A percentile compares a stretch with the other conserved stretches of the same genome.
phyloP scores from a whole-genome alignment of 1,140 invertebrate species.

The Fopius arisanus region DNA sequence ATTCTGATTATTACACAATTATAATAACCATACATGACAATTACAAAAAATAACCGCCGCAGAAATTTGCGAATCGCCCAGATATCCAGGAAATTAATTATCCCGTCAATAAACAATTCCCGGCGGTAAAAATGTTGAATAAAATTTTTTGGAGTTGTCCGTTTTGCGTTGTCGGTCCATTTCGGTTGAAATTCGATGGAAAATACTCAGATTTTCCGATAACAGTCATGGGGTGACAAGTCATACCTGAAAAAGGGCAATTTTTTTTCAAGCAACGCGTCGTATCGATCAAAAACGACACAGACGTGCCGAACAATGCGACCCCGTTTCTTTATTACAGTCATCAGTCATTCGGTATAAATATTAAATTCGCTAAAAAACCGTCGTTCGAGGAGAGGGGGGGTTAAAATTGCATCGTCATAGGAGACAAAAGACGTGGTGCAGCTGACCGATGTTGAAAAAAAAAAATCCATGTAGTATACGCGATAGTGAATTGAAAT shows the following conservation, averaged over 20 bases:
- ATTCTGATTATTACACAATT: no score
- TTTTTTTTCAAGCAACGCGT: conserved; percentile 43
- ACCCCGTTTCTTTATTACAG: conserved; percentile 62
- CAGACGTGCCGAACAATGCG: conserved; percentile 62
- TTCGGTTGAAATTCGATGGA: no score
- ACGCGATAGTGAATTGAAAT: not conserved
- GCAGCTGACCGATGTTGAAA: conserved; percentile 59
- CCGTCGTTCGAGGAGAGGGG: conserved; percentile 42
- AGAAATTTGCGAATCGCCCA: no score
- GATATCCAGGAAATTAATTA: no score
- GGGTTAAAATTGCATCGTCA: conserved; percentile 63
- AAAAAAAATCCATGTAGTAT: not conserved
- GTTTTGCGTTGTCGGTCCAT: no score
- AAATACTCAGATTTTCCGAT: conserved; percentile 6
- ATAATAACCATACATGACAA: no score
- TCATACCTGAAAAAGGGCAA: conserved; percentile 44
- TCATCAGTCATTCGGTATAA: conserved; percentile 66
- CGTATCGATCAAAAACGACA: conserved; percentile 63
- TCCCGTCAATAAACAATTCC: no score
- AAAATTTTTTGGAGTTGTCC: no score
- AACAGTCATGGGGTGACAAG: conserved; percentile 30
- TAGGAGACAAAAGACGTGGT: conserved; percentile 50
- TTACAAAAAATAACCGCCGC: no score
- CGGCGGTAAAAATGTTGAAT: no score
- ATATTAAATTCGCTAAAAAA: conserved; percentile 66